phyloP scores from a whole-genome alignment of 2,797 vertebrate species.

The Rhinogobio ventralis region DNA sequence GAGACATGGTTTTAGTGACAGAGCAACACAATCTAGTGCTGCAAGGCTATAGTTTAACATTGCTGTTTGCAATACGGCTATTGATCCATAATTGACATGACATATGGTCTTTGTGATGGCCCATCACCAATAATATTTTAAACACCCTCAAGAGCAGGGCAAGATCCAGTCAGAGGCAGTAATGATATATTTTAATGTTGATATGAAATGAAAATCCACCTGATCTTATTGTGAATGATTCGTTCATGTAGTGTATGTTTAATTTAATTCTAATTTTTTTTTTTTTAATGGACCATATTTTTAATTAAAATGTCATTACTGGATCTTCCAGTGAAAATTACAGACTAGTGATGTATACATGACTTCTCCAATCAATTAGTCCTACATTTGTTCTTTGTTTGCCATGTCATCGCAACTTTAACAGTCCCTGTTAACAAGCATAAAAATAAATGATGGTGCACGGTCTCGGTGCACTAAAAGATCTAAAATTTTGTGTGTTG shows the following conservation, averaged over 20 bases:
- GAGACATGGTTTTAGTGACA: not conserved
- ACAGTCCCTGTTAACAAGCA: not conserved
- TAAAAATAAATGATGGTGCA: not conserved
- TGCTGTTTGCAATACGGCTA: constrained; percentile 17
- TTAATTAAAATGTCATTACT: not conserved
- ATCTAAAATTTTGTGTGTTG: not conserved
- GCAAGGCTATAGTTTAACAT: constrained; percentile 76
- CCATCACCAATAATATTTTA: not conserved
- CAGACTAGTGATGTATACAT: not conserved
- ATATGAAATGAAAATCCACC: not conserved
- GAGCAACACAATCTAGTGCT: constrained; percentile 56
- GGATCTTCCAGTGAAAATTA: not conserved
- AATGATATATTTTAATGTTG: not conserved
- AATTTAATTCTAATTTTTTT: not conserved
- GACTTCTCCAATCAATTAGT: not conserved
- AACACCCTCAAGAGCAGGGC: not conserved
- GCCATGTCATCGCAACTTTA: not conserved
- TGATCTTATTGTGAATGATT: not conserved
- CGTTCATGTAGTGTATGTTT: not conserved
- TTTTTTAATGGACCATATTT: not conserved
- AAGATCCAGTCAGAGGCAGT: not conserved
- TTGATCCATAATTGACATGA: not conserved
- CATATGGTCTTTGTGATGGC: not conserved
- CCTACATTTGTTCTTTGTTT: not conserved
- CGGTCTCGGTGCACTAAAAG: not conserved